Conservation (phyloP, 1,140 invertebrate genomes). For the Diachasmimorpha longicaudata region DNA sequence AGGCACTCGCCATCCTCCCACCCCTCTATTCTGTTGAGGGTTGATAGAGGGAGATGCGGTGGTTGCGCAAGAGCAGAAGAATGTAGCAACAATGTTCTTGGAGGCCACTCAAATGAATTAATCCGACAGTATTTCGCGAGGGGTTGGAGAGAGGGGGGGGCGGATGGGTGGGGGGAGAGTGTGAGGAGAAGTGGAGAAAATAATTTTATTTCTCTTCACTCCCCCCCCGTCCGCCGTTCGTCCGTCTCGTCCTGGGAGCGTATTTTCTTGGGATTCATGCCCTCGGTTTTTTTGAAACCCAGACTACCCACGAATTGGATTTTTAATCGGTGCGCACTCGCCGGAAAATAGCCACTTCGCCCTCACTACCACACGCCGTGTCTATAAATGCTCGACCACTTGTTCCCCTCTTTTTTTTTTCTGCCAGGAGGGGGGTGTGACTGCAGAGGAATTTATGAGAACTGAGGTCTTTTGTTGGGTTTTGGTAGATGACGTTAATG, state of each 20-base stretch:
- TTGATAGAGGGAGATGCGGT: neutral
- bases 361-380: conserved; percentile 38
- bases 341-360: conserved; percentile 62
- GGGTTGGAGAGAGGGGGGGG: too few species aligned
- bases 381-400: conserved; percentile 51
- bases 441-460: neutral
- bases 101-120: neutral
- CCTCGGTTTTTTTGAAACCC: conserved; percentile 12
- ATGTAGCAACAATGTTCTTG: neutral
- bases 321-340: conserved; percentile 63
- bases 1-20: neutral
- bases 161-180: too few species aligned
- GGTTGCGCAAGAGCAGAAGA: neutral
- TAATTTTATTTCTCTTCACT: neutral
- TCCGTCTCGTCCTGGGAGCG: neutral
- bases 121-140: neutral
- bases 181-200: too few species aligned
- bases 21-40: conserved; percentile 1
- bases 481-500: neutral
- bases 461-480: neutral
- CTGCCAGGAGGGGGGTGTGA: neutral
- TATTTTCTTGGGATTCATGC: neutral
- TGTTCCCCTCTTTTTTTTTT: conserved; percentile 37
- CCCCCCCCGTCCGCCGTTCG: neutral
- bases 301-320: conserved; percentile 47